These are phyloP conservation scores for Nephrotoma guestfalica DNA, from an alignment of 2,888 invertebrate genomes.

Conservation along the genomic window DNA sequence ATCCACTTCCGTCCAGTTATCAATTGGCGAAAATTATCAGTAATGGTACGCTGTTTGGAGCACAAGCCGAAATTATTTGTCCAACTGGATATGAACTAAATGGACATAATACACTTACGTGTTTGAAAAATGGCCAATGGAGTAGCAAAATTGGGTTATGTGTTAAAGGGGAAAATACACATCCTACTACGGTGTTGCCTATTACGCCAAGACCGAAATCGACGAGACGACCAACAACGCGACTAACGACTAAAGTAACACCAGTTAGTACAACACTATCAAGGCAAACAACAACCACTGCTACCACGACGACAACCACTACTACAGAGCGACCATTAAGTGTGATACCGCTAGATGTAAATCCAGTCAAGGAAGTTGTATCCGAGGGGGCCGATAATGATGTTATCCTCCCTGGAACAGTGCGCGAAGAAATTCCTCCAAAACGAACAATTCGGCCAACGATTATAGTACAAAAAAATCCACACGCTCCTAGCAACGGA, in stretches of 20 bases:
- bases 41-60: conserved; percentile 51
- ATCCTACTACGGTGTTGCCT: conserved; percentile 25
- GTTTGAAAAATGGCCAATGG: conserved; percentile 64
- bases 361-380: conserved; percentile 24
- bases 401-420: conserved; percentile 24
- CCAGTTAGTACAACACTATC: conserved; percentile 20
- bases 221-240: conserved; percentile 15
- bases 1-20: conserved; percentile 50
- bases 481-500: conserved; percentile 18
- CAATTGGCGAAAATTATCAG: conserved; percentile 35
- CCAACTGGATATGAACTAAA: conserved; percentile 49
- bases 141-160: conserved; percentile 63
- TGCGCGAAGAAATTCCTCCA: conserved; percentile 34
- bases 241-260: conserved; percentile 9
- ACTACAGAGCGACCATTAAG: conserved; percentile 14
- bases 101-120: conserved; percentile 52
- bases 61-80: conserved; percentile 62
- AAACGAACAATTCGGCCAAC: conserved; percentile 26
- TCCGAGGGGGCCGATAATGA: conserved; percentile 13
- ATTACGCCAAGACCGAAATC: conserved; percentile 27
- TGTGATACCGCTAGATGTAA: conserved; percentile 11
- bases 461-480: conserved; percentile 24
- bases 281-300: conserved; percentile 25
- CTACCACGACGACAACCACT: conserved; percentile 23
- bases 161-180: conserved; percentile 42